phyloP scores from a whole-genome alignment of 2,113 vertebrate genomes.

The Pelodiscus sinensis region DNA sequence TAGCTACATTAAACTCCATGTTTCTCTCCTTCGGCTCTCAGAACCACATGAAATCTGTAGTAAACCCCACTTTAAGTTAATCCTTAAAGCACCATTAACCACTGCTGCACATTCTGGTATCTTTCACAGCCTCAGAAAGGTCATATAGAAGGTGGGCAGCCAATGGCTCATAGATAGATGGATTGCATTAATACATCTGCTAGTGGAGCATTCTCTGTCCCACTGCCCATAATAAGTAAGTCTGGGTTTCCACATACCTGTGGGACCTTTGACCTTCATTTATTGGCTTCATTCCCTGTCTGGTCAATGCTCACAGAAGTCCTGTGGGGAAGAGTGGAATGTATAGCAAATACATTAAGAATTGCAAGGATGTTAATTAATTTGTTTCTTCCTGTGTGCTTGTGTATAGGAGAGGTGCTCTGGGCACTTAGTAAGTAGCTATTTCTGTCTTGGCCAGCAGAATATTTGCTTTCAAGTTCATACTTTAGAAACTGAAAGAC shows the following conservation, averaged over 20 bases:
- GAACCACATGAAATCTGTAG: neutral
- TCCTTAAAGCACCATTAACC: neutral
- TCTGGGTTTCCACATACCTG: neutral
- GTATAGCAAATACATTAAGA: too few relatives aligned
- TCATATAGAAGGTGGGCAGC: neutral
- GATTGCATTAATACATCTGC: neutral
- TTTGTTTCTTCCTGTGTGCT: neutral
- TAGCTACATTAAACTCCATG: neutral
- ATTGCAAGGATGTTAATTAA: neutral
- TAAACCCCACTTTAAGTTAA: neutral
- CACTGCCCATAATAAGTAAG: neutral
- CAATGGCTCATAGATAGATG: neutral
- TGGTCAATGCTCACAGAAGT: neutral
- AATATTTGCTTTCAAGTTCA: neutral
- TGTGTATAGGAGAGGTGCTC: neutral
- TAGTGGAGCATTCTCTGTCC: neutral
- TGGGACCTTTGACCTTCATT: neutral
- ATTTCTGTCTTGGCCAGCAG: neutral
- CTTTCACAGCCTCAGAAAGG: neutral
- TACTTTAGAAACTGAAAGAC: neutral
- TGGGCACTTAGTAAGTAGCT: neutral
- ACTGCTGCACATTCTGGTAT: neutral
- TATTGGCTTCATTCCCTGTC: neutral
- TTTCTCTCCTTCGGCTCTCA: neutral
- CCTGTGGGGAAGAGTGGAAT: neutral